Evolutionary conservation across 2,888 invertebrate species (phyloP), one percentile per base, ranked within the genome.

Genomic region (Drosophila cyrtoloma): DNA sequence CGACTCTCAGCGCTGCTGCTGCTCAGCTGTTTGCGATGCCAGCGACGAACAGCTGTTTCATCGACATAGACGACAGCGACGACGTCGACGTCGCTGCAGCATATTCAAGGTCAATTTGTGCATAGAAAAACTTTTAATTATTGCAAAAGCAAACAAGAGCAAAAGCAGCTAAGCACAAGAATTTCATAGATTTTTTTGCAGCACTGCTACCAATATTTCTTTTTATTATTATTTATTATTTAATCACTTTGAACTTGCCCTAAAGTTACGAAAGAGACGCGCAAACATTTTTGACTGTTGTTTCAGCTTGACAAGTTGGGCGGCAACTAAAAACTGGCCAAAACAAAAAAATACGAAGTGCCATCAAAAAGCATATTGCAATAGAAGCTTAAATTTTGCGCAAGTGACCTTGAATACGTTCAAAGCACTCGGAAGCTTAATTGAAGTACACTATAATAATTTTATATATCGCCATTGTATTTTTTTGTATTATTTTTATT

Each of bases 201-300:
- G n/a, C 37, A 30, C 30, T 22, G 28, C 10, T 26, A 28, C 16
- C 28, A 33, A 12, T 14, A 47, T 3, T 32, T 28, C 1, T 7
- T 44, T 47, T 47, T 37, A 50, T 9, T 16, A n/a, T 28, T 47
- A 22, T 22, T 47, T 14, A 14, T 47, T 39, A 6, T 44, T 30
- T 16, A n/a, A 19, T 37, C 52, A 65, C 39, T 56, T 75, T 62
- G 28, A 71, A 77, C 84, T 92, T 92, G 92, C 91, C 91, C 89
- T 91, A 81, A 91, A 90, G 65, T 85, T 83, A 72, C 81, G 79
- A 81, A 92, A 91, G 63, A 91, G 71, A 59, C 92, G 92, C 60
- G 89, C 71, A 63, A 92, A 91, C 82, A 91, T 87, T 76, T 80
- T 79, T 65, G 69, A 69, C 59, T 67, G 70, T 67, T 78, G 56